These are phyloP conservation scores for Platycercus adscitus DNA, from an alignment of 2,113 vertebrate species.

Conservation along the genomic window DNA sequence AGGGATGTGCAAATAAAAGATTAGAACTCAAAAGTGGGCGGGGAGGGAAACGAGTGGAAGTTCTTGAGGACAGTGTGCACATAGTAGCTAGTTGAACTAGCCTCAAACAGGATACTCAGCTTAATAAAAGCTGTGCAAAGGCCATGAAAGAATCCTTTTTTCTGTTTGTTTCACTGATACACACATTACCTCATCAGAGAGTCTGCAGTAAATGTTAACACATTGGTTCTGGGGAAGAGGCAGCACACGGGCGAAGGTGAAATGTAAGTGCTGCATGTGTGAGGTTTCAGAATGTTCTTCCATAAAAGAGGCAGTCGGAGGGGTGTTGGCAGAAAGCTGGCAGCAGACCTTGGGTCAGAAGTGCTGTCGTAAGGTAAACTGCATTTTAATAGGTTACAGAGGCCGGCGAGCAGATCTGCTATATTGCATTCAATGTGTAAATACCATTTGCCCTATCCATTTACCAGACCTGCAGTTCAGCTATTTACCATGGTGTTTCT, in stretches of 20 bases:
- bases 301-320: conserved; percentile 1
- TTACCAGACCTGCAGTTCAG: conserved; percentile 60
- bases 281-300: conserved; percentile 53
- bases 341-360: conserved; percentile 41
- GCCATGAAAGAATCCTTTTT: conserved; percentile 80
- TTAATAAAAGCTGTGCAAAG: conserved; percentile 83
- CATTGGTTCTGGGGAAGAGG: conserved; percentile 55
- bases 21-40: conserved; percentile 69
- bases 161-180: conserved; percentile 81
- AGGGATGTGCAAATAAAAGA: conserved; percentile 91
- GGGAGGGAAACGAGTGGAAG: conserved; percentile 78
- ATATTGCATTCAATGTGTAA: conserved; percentile 72
- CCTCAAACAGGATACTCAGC: conserved; percentile 79
- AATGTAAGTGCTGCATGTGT: conserved; percentile 19
- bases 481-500: conserved; percentile 66
- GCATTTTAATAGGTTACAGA: conserved; percentile 58
- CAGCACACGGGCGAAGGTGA: conserved; percentile 29
- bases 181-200: conserved; percentile 85
- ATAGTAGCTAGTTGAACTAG: conserved; percentile 83
- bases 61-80: conserved; percentile 79
- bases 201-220: conserved; percentile 64
- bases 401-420: conserved; percentile 51
- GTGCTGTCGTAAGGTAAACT: conserved; percentile 61
- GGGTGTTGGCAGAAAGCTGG: conserved; percentile 49
- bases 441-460: conserved; percentile 70